Evolutionary conservation across 1,140 invertebrate genomes (phyloP).

Genomic region (Zaprionus davidi): DNA sequence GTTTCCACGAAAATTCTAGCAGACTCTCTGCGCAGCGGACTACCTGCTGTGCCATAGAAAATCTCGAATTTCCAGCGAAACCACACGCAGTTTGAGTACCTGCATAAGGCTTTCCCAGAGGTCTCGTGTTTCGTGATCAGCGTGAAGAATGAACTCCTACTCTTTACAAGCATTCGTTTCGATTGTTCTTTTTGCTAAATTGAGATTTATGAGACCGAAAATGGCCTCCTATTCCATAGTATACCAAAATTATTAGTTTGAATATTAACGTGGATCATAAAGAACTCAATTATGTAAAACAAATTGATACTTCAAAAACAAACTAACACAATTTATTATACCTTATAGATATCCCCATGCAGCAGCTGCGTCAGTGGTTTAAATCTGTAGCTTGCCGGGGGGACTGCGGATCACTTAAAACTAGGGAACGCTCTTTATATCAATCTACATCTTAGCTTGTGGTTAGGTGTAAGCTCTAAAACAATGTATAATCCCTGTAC

Average conservation of each 20-base stretch:
- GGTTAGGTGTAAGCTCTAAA: constrained; percentile 41
- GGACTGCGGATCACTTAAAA: constrained; percentile 52
- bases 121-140: constrained; percentile 24
- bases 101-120: constrained; percentile 44
- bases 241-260: not conserved
- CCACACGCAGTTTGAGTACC: constrained; percentile 30
- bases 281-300: not conserved
- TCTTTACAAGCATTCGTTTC: not conserved
- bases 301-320: constrained; percentile 42
- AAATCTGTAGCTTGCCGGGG: constrained; percentile 51
- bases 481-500: constrained; percentile 24
- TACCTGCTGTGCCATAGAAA: constrained; percentile 69
- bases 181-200: constrained; percentile 1
- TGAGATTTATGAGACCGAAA: not conserved
- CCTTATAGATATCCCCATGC: constrained; percentile 41
- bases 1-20: constrained; percentile 50
- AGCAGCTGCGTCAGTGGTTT: constrained; percentile 41
- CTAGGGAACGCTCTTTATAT: constrained; percentile 36
- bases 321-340: constrained; percentile 66
- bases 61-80: constrained; percentile 64
- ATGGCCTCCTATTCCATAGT: not conserved
- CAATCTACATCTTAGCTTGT: constrained; percentile 14
- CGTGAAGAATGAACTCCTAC: not conserved
- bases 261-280: not conserved
- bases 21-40: constrained; percentile 3